Conservation (phyloP, 1,140 invertebrate genomes). For the Rhyzopertha dominica region DNA sequence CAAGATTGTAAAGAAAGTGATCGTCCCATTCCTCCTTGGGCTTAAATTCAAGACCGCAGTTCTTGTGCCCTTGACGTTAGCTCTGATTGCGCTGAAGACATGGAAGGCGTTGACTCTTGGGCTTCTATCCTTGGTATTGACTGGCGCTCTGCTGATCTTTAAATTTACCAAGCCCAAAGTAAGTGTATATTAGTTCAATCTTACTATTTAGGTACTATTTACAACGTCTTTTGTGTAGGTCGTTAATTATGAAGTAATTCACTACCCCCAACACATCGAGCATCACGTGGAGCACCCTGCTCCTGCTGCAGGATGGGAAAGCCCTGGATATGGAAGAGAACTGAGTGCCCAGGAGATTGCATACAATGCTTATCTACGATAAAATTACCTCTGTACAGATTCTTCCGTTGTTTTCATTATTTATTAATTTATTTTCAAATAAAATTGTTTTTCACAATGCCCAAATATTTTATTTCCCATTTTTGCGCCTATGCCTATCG, state of each 20-base stretch:
- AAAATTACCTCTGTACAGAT: neutral
- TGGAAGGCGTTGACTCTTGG: constrained; percentile 82
- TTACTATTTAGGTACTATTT: constrained; percentile 10
- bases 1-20: constrained; percentile 77
- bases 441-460: constrained; percentile 4
- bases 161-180: constrained; percentile 79
- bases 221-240: constrained; percentile 35
- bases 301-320: constrained; percentile 57
- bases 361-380: constrained; percentile 55
- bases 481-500: too few species aligned
- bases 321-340: constrained; percentile 54
- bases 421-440: constrained; percentile 31
- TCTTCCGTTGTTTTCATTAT: constrained; percentile 28
- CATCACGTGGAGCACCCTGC: constrained; percentile 60
- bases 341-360: constrained; percentile 60
- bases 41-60: constrained; percentile 80
- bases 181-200: constrained; percentile 22
- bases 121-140: constrained; percentile 73
- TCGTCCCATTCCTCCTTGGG: constrained; percentile 77
- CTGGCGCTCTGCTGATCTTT: constrained; percentile 76
- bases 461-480: neutral
- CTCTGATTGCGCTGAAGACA: constrained; percentile 76
- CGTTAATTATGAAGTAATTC: constrained; percentile 76
- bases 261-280: constrained; percentile 66
- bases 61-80: constrained; percentile 70